Evolutionary conservation across 2,113 vertebrate genomes (phyloP), one percentile per base, ranked within the genome.

Genomic region (Terrapene triunguis): DNA sequence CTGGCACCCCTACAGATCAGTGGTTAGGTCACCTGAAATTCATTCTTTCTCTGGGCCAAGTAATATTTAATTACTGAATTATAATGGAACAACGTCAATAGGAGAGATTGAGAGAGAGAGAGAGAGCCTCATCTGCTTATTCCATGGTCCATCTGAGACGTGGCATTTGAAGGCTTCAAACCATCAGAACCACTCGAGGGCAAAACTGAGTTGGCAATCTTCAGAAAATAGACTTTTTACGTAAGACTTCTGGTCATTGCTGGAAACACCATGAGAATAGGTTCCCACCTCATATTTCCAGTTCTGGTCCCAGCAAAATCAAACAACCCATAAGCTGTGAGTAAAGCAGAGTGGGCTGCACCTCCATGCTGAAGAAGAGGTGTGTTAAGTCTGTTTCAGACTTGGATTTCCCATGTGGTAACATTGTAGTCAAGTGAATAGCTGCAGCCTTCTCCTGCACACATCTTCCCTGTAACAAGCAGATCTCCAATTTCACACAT

Each of bases 401-500:
- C 8, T 78, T 74, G 14, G n/a, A 80, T 82, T 92, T 82, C 24
- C 48, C 1, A 29, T 88, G n/a, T 59, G 76, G n/a, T 48, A 88
- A 14, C 32, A 10, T 32, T 51, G 50, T 32, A 53, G 21, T 13
- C 50, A 76, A 93, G 89, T 84, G 44, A 80, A 22, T 59, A 84
- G 65, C 21, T 78, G 10, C 8, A 21, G 38, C 25, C 10, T 87
- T 21, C 27, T 87, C 69, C 11, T 79, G 38, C 4, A 53, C 21
- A 6, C 1, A 0, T 76, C 82, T 93, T 81, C 17, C 84, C 84
- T 50, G 11, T 82, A n/a, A 25, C 24, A 57, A 81, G 8, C 38
- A 81, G 6, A 27, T 88, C 0, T 0, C 12, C 53, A 32, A 24
- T 44, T 38, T 95, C 2, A 0, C 22, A 1, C 35, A 14, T 82